These are phyloP conservation scores for Aleiodes alternator DNA, from an alignment of 2,888 invertebrate species.

Conservation along the genomic window DNA sequence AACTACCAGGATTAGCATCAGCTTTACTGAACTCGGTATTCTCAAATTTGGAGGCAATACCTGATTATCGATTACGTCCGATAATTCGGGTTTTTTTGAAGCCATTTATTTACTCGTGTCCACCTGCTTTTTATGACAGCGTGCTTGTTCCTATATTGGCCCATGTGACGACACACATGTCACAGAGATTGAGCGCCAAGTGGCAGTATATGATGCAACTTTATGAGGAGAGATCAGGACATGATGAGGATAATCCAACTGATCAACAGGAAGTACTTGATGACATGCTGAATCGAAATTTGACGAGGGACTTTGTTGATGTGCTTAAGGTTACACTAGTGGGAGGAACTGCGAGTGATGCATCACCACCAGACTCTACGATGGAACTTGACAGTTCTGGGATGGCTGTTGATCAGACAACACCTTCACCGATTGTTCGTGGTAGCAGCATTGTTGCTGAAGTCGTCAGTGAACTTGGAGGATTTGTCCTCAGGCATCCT, in stretches of 20 bases:
- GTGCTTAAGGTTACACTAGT: conserved; percentile 87
- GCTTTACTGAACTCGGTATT: conserved; percentile 85
- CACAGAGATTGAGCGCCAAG: conserved; percentile 81
- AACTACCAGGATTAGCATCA: conserved; percentile 84
- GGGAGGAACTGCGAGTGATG: conserved; percentile 80
- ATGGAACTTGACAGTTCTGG: conserved; percentile 83
- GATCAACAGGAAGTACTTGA: conserved; percentile 90
- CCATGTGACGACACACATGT: conserved; percentile 85
- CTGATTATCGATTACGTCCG: conserved; percentile 90
- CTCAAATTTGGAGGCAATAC: conserved; percentile 83
- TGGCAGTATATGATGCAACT: conserved; percentile 88
- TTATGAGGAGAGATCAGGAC: conserved; percentile 83
- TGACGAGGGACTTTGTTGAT: conserved; percentile 93
- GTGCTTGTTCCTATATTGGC: conserved; percentile 88
- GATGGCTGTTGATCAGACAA: conserved; percentile 81
- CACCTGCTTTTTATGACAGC: conserved; percentile 85
- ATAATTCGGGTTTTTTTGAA: conserved; percentile 90
- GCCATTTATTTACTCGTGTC: conserved; percentile 90
- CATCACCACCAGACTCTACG: conserved; percentile 75
- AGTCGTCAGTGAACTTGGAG: conserved; percentile 89
- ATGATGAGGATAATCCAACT: conserved; percentile 85
- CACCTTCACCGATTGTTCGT: conserved; percentile 71
- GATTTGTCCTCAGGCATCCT: conserved; percentile 82
- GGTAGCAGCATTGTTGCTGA: conserved; percentile 79
- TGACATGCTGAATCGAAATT: conserved; percentile 89